Evolutionary conservation across 2,113 vertebrate species (phyloP), one percentile per base, ranked within the genome.

Genomic region (Cromileptes altivelis): DNA sequence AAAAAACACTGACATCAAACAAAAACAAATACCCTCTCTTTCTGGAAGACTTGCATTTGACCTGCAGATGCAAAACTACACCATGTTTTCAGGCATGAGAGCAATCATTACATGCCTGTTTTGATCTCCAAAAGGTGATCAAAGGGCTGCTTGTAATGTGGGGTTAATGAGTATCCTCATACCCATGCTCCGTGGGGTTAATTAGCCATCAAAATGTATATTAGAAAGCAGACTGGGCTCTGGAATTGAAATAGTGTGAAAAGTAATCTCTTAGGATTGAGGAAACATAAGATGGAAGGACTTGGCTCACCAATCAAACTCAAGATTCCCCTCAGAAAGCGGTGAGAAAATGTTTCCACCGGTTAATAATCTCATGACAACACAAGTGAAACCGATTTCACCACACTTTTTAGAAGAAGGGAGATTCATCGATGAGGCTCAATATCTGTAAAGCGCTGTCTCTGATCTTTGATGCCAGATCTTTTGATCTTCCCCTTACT

Each of bases 201-300:
- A 77, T 70, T 65, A 78, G 40, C 15, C 37, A 47, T 71, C 33
- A 60, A 61, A 55, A 71, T 19, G 21, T 21, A 72, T 23, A 40
- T 23, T 17, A 21, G 23, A 40, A 60, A 69, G 42, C 11, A 0
- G 15, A 61, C 37, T 53, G 15, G 70, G 19, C 21, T 65, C 18
- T 78, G 27, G 23, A 74, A 58, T 10, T 33, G 33, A 45, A n/a
- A 17, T 27, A 77, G 27, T 19, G 23, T 40, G 18, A 12, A 65
- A 30, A 79, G 56, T 10, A 37, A 78, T 73, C 67, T 73, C 70
- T 14, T 14, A 80, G 74, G 62, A 83, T 82, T 70, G 50, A 40
- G 72, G 78, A 86, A 83, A 86, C 72, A 42, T 57, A n/a, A 75
- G 50, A 80, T 19, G 0, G 18, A 50, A 11, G 47, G 55, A 80